phyloP scores from a whole-genome alignment of 2,797 vertebrate species.

The Typhlichthys eigenmanni region DNA sequence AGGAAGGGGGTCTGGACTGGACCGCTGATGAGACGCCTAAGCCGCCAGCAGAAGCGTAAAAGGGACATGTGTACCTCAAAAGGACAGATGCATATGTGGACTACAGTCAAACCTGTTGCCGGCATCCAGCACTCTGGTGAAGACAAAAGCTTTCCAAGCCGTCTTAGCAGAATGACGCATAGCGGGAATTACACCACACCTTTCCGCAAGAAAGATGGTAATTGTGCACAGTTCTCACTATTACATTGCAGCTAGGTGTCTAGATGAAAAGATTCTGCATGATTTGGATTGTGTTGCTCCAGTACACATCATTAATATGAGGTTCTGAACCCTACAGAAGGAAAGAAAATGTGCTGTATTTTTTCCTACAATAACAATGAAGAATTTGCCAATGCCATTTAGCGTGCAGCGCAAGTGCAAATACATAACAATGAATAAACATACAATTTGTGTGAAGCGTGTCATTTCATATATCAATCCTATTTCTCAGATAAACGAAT shows the following conservation, averaged over 20 bases:
- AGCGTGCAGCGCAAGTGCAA: constrained; percentile 62
- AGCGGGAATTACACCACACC: constrained; percentile 2
- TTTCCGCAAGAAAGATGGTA: constrained; percentile 18
- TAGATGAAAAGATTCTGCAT: too few species aligned
- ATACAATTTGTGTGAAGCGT: constrained; percentile 75
- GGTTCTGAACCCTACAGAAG: too few species aligned
- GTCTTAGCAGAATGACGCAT: constrained; percentile 15
- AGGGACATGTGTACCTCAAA: constrained; percentile 72
- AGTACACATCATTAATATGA: too few species aligned
- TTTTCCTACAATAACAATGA: constrained; percentile 41
- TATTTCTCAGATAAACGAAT: constrained; percentile 78
- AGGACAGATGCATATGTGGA: constrained; percentile 16
- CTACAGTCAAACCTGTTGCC: constrained; percentile 16
- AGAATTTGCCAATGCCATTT: constrained; percentile 61
- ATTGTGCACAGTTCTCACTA: neutral
- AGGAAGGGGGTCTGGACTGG: constrained; percentile 72
- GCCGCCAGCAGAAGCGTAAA: constrained; percentile 70
- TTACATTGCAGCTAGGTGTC: too few species aligned
- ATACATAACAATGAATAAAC: constrained; percentile 77
- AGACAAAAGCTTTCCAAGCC: constrained; percentile 9
- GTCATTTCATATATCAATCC: constrained; percentile 75
- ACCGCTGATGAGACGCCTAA: constrained; percentile 77
- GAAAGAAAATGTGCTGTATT: neutral
- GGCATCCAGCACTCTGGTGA: constrained; percentile 10
- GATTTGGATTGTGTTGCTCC: too few species aligned